Evolutionary conservation across 1,140 invertebrate genomes (phyloP), one percentile per base, ranked within the genome.

Genomic region (Scaptomyza pallida): DNA sequence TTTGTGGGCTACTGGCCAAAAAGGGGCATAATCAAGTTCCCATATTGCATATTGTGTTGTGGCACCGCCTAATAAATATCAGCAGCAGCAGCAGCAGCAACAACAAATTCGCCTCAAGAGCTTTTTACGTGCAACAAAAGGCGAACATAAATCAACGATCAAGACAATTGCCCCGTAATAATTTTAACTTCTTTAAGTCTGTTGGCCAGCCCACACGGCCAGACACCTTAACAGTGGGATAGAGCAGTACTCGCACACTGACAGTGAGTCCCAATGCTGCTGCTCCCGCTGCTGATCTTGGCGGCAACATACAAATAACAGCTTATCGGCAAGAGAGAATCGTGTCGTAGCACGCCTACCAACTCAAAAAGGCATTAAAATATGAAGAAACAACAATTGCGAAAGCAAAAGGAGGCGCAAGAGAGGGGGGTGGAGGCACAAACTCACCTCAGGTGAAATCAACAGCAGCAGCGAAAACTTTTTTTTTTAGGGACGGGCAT

Each of bases 151-250:
- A 85, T 85, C 81, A 85, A 74, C 81, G 82, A 85, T 86, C 81
- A 77, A 85, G 74, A 89, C 78, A 88, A 83, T 88, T 88, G 83
- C 82, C 65, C 78, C 82, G 78, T 89, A 86, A 86, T 89, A 89
- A 86, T 86, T 86, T 89, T 65, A 78, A 88, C 82, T 89, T 88
- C 78, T 89, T 82, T 82, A 86, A 82, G 82, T 88, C 74, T n/a
- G 78, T 70, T 56, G 63, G 74, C 77, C 82, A 74, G 82, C 82
- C 81, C 78, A 88, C 61, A 77, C 78, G 62, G 2, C 17, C 17
- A 8, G 57, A 13, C 44, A 37, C 33, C 69, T 44, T 55, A 41
- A 54, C 45, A 44, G 44, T 2, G 19, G 13, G 47, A 0, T 9
- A 6, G 23, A 30, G 47, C 16, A 26, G 23, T 26, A 6, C 23